Base-by-base conservation (phyloP, 1,140 invertebrate species). In the Dreissena polymorpha region DNA sequence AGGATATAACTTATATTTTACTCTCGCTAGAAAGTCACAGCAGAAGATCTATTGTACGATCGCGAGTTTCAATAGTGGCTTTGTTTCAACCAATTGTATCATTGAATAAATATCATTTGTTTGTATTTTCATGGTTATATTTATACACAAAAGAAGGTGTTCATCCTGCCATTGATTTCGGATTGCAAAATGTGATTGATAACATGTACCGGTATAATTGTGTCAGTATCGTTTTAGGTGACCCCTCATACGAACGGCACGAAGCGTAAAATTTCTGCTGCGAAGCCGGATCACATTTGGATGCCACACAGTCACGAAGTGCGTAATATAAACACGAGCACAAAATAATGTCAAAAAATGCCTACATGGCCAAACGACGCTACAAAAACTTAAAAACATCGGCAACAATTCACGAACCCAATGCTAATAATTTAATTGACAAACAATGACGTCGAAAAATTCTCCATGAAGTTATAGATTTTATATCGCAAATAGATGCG, bases 211-310 rank as follows among this genome's bases (percentile, higher is more conserved):
- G 39, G 39, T 39, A 39, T 39, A 39, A 39, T 5, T 8, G 39
- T n/a, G n/a, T n/a, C n/a, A n/a, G n/a, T n/a, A n/a, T 39, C 39
- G 39, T 39, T 39, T 39, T 39, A 39, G 39, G 39, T 39, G 39
- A 39, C 39, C 2, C 39, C 39, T 39, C 39, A 39, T 8, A 39
- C 39, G 39, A 39, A 39, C 39, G 39, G 39, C 39, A 39, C 39
- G 39, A 39, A 39, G 8, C 39, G 39, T 39, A 39, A 2, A 39
- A 39, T 39, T 39, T 39, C 39, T 39, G 74, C 74, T 0, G 65
- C 53, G 65, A 77, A 65, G 64, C 74, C 74, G 21, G n/a, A 77
- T 6, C 5, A 67, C 49, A 77, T 50, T 27, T 77, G 74, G 74
- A 77, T 77, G 74, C 74, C 74, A 51, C 74, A 77, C n/a, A 25